Base-by-base conservation (phyloP, 2,797 vertebrate species). In the Manis javanica region DNA sequence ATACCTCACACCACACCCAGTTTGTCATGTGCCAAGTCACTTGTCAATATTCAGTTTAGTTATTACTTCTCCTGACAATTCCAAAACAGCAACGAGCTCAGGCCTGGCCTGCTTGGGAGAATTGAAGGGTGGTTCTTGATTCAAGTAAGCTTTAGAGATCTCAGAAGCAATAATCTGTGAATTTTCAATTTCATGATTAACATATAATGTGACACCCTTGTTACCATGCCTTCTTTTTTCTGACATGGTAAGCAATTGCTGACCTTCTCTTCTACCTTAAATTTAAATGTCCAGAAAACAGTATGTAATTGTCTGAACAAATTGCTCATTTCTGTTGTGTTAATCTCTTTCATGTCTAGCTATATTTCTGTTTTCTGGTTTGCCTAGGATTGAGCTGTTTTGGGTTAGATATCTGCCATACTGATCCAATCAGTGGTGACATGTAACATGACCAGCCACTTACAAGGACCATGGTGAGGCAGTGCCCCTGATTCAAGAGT, bases 221-320 rank as follows among this genome's bases (percentile, higher is more conserved):
- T 85, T 88, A 63, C 39, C 34, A 34, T 9, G 19, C 24, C 63
- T 51, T 83, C 24, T 87, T 88, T 87, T 59, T 78, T 42, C 71
- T 79, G 21, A 92, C 24, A 29, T 61, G 18, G 21, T 74, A 92
- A 11, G 31, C 68, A 69, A 94, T 37, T 69, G 14, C 11, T 82
- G 16, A 75, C 7, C 18, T 87, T 75, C 53, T 61, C n/a, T 26
- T 90, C 14, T 74, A 31, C 29, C 29, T 81, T 79, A 66, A 75
- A 26, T 59, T 82, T 66, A 86, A 53, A 16, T 93, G 63, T 42
- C 34, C 29, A 55, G 59, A 42, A 91, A 69, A 94, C 3, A 0
- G 3, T 46, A 55, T 75, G 15, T 63, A 55, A 46, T 39, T 39
- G 15, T 79, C 23, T 86, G 29, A 82, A 31, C 19, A 55, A 77